Percentiles rank a stretch among this genome's conserved stretches.
phyloP scores from a whole-genome alignment of 1,140 invertebrate species.

The Arion vulgaris region DNA sequence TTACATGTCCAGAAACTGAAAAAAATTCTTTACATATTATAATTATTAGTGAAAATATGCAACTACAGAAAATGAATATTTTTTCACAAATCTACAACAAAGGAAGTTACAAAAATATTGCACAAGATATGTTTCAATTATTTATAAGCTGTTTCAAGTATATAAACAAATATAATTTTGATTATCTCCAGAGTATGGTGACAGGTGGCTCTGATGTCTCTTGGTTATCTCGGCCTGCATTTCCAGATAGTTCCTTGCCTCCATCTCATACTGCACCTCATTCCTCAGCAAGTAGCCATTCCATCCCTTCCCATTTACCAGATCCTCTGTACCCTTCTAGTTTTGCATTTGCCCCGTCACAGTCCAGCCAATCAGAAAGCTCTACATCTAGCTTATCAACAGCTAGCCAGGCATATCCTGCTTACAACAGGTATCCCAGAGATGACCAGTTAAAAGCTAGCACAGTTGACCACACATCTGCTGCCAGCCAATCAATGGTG shows the following conservation, averaged over 20 bases:
- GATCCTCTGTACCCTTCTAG: conserved; percentile 13
- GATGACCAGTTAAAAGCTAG: neutral
- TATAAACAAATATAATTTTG: neutral
- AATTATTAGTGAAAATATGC: too few relatives aligned
- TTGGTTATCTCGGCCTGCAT: conserved; percentile 20
- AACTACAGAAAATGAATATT: too few relatives aligned
- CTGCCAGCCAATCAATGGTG: conserved; percentile 13
- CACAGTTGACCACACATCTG: conserved; percentile 7
- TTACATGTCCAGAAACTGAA: too few relatives aligned
- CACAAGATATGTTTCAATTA: too few relatives aligned
- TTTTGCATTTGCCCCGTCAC: neutral
- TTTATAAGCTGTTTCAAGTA: too few relatives aligned
- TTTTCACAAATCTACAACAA: too few relatives aligned
- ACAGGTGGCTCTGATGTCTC: conserved; percentile 10
- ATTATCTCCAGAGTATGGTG: conserved; percentile 17
- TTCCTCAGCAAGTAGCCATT: neutral
- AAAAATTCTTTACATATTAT: too few relatives aligned
- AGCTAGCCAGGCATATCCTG: conserved; percentile 16
- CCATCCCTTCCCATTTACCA: conserved; percentile 25
- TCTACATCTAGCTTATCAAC: conserved; percentile 8
- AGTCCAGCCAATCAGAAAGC: conserved; percentile 26
- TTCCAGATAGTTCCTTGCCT: neutral
- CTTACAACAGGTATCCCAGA: conserved; percentile 9
- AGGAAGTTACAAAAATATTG: too few relatives aligned
- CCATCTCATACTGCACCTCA: neutral